Evolutionary conservation across 2,797 vertebrate genomes (phyloP), one percentile per base, ranked within the genome.

Genomic region (Oreortyx pictus): DNA sequence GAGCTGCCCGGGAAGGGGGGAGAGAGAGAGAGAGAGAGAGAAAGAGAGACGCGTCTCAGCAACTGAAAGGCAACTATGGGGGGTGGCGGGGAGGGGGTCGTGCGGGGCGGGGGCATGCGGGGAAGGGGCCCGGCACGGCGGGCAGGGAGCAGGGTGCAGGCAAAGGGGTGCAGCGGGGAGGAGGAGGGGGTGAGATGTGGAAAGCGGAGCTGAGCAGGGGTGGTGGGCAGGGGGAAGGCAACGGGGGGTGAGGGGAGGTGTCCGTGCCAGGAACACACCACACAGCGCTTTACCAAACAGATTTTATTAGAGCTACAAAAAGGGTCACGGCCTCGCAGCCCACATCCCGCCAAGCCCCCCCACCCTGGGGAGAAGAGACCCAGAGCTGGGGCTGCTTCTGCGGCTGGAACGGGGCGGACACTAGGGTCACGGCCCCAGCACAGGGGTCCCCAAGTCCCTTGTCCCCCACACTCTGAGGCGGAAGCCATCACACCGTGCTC

Each of bases 281-380:
- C 97, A 97, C 97, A 96, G 95, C 94, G 88, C 95, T 97, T 97
- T 97, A 98, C 96, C 98, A 97, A 98, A 96, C 96, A 96, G 94
- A 97, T 97, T 98, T 98, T 98, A 98, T 98, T 98, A 96, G 96
- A 96, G 92, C 97, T 98, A 97, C 96, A 97, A 97, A 97, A 97
- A 97, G 59, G 83, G 93, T 89, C 94, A 93, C 73, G 9, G 93
- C 89, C 84, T 89, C 60, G 23, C 78, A 90, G 86, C 75, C 91
- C 90, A 0, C 62, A 54, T 61, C 79, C 37, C 43, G 0, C 52
- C 71, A 11, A 92, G 70, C 50, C 82, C 93, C 52, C 64, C 62
- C 14, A 27, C 62, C 12, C 88, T 37, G 5, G 29, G 35, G 43
- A 93, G 79, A 89, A 81, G 89, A 82, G 68, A 85, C 37, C 44